Evolutionary conservation across 2,113 vertebrate genomes (phyloP).

Genomic region (Hoplias malabaricus): DNA sequence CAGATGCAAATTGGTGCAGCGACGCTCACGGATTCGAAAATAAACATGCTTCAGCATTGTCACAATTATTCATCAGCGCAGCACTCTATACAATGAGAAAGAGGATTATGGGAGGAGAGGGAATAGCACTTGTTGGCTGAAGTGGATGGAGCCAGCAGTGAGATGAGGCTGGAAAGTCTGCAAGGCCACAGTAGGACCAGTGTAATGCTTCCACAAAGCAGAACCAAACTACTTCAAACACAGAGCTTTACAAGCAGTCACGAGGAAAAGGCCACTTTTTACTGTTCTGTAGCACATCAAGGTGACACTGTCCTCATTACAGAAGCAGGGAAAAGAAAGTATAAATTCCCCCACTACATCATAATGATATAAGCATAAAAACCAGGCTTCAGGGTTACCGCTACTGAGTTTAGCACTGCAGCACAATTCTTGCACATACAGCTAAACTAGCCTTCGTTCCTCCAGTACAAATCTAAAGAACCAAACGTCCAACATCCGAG

Average conservation of each 20-base stretch:
- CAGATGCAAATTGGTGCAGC: slow-evolving; percentile 41
- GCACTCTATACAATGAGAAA: slow-evolving; percentile 18
- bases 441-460: too few relatives aligned
- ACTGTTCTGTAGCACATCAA: background rate
- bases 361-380: too few relatives aligned
- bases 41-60: slow-evolving; percentile 44
- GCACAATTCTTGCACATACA: too few relatives aligned
- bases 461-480: too few relatives aligned
- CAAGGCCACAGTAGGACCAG: background rate
- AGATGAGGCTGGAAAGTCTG: background rate
- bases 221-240: background rate
- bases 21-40: slow-evolving; percentile 41
- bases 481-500: too few relatives aligned
- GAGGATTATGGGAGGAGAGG: slow-evolving; percentile 28
- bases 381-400: background rate
- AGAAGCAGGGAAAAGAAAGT: background rate
- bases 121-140: slow-evolving; percentile 22
- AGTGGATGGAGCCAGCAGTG: slow-evolving; percentile 1
- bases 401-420: too few relatives aligned
- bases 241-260: background rate
- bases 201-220: background rate
- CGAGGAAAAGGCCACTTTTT: background rate
- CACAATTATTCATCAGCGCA: slow-evolving; percentile 40
- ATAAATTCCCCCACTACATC: background rate
- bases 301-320: background rate